Evolutionary conservation across 2,113 vertebrate genomes (phyloP).

Genomic region (Corythoichthys intestinalis): DNA sequence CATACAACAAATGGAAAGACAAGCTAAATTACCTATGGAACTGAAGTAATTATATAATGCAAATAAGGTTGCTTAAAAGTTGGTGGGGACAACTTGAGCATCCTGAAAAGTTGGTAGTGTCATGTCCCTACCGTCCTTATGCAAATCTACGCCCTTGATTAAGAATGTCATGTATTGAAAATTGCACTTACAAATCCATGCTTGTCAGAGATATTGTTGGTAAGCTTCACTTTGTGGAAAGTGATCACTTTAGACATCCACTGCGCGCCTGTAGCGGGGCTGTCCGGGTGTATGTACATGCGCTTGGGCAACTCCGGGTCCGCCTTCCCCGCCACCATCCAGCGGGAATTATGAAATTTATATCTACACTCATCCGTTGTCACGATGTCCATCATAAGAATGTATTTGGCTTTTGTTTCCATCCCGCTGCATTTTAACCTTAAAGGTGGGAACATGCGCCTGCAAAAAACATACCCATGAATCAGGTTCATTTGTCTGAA

Average conservation of each 20-base stretch:
- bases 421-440: conserved; percentile 97
- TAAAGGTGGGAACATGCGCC: conserved; percentile 98
- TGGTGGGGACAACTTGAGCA: too few species aligned
- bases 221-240: conserved; percentile 99
- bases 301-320: conserved; percentile 99
- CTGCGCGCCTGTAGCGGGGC: conserved; percentile 95
- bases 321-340: conserved; percentile 99
- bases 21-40: too few species aligned
- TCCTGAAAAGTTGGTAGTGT: too few species aligned
- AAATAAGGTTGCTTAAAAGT: too few species aligned
- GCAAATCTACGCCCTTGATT: too few species aligned
- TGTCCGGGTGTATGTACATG: conserved; percentile 99
- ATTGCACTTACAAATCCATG: conserved; percentile 95
- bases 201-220: conserved; percentile 98
- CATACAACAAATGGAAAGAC: too few species aligned
- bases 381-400: conserved; percentile 98
- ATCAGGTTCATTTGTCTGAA: too few species aligned
- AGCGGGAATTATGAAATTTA: conserved; percentile 98
- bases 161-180: too few species aligned
- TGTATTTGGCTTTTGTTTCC: conserved; percentile 99
- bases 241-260: conserved; percentile 99
- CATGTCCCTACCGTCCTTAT: too few species aligned
- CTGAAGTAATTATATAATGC: too few species aligned
- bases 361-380: conserved; percentile 98
- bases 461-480: conserved; percentile 33